These are phyloP conservation scores for Temnothorax unifasciatus DNA, from an alignment of 2,888 invertebrate genomes.

Conservation along the genomic window DNA sequence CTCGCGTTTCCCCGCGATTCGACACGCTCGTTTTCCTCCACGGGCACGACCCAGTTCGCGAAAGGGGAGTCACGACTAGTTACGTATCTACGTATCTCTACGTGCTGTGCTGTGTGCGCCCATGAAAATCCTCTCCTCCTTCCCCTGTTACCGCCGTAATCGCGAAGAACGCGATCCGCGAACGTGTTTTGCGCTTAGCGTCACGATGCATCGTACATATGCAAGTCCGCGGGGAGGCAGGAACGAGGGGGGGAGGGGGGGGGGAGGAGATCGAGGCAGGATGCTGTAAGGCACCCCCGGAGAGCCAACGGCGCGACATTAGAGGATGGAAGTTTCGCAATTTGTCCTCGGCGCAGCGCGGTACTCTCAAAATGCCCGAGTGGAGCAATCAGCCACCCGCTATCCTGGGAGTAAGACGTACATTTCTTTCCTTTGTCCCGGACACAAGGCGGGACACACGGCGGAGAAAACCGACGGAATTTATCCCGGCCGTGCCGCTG, in stretches of 20 bases:
- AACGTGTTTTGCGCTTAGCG: conserved; percentile 10
- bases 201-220: conserved; percentile 19
- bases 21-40: conserved; percentile 70
- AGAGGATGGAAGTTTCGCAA: conserved; percentile 63
- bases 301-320: conserved; percentile 54
- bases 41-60: conserved; percentile 70
- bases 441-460: conserved; percentile 34
- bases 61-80: conserved; percentile 74
- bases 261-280: conserved; percentile 4
- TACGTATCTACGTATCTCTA: conserved; percentile 49
- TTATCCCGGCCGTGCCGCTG: conserved; percentile 28
- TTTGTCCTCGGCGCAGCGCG: conserved; percentile 59
- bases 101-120: background rate
- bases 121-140: background rate
- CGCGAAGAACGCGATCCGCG: conserved; percentile 24
- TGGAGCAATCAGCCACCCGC: conserved; percentile 67
- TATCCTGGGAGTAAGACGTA: conserved; percentile 68
- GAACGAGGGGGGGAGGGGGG: background rate
- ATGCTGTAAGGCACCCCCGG: conserved; percentile 20
- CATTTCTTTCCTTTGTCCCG: conserved; percentile 54
- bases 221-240: background rate
- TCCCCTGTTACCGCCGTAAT: background rate
- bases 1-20: conserved; percentile 60
- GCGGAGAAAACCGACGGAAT: conserved; percentile 39
- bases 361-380: conserved; percentile 66